Conservation (phyloP, 2,113 vertebrate species). For the Upupa epops region DNA sequence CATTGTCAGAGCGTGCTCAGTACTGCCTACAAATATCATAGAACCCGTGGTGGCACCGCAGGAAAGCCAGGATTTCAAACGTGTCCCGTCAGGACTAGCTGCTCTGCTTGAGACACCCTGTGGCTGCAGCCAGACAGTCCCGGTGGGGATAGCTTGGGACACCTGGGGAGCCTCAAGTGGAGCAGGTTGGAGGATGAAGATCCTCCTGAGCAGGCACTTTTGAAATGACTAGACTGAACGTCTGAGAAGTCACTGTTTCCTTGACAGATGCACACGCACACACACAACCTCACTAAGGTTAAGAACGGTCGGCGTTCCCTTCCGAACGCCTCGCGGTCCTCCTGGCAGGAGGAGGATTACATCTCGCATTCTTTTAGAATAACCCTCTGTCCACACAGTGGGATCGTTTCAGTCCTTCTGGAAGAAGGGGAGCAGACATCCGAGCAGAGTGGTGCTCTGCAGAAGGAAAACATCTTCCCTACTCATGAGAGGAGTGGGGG, state of each 20-base stretch:
- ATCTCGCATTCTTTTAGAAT: slow-evolving; percentile 50
- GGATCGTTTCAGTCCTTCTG: neutral
- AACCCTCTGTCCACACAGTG: slow-evolving; percentile 13
- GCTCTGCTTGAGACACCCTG: neutral
- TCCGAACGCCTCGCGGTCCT: slow-evolving; percentile 3
- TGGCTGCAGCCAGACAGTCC: neutral
- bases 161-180: neutral
- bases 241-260: slow-evolving; percentile 49
- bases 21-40: slow-evolving; percentile 49
- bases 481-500: neutral
- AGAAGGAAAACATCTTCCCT: slow-evolving; percentile 45
- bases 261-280: neutral
- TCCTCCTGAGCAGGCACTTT: neutral
- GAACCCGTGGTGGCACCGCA: neutral
- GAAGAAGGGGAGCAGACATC: slow-evolving; percentile 13
- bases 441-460: neutral
- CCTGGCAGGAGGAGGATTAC: slow-evolving; percentile 44
- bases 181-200: neutral
- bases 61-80: neutral
- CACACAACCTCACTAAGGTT: slow-evolving; percentile 60
- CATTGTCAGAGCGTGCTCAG: neutral
- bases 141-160: neutral
- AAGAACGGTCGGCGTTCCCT: neutral
- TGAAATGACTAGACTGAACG: neutral
- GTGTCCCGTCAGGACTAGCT: neutral